phyloP scores from a whole-genome alignment of 2,888 invertebrate genomes.

The Calameuta idolon region DNA sequence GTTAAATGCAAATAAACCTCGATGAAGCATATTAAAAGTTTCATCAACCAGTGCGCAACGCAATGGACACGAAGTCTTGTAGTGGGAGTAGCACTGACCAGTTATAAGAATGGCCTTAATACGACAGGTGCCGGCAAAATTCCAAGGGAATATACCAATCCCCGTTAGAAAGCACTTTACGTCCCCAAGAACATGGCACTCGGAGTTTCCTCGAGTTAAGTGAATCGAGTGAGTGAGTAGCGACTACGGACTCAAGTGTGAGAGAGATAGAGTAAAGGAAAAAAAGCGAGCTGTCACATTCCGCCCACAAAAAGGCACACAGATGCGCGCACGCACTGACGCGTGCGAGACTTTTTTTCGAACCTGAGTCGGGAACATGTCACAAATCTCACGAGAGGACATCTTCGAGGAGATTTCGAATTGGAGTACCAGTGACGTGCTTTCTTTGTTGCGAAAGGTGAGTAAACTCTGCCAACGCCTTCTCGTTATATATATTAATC shows the following conservation, averaged over 20 bases:
- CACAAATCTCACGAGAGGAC: conserved; percentile 49
- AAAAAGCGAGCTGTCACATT: conserved; percentile 45
- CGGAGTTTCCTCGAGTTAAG: neutral
- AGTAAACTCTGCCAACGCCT: conserved; percentile 35
- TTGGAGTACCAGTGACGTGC: conserved; percentile 56
- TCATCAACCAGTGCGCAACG: neutral
- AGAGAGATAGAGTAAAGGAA: conserved; percentile 21
- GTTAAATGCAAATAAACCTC: neutral
- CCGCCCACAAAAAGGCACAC: conserved; percentile 50
- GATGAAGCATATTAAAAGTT: neutral
- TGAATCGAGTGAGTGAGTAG: conserved; percentile 5
- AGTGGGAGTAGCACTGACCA: neutral
- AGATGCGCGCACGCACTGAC: conserved; percentile 50
- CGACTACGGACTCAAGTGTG: conserved; percentile 27
- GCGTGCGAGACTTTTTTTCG: conserved; percentile 43
- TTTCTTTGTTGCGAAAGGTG: conserved; percentile 58
- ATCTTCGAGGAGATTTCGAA: conserved; percentile 56
- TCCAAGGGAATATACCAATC: conserved; percentile 27
- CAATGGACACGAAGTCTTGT: neutral
- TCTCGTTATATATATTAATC: neutral
- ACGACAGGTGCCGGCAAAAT: conserved; percentile 18
- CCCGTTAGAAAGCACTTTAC: conserved; percentile 24
- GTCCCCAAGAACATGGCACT: conserved; percentile 22
- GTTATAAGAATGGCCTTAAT: conserved; percentile 2
- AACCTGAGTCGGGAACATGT: conserved; percentile 22